Evolutionary conservation across 2,113 vertebrate species (phyloP).

Genomic region (mouse (Mus musculus)): GRCm39 chr9:85110501-85111000

Average conservation of each 20-base stretch:
- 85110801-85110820: background rate
- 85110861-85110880: background rate
- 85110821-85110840: background rate
- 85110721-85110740: background rate
- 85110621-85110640: background rate
- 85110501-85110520: no score
- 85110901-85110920: background rate
- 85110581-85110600: background rate
- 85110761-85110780: no score
- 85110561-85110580: background rate
- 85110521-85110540: background rate
- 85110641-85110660: background rate
- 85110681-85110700: background rate
- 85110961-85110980: background rate
- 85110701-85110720: background rate
- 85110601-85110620: background rate
- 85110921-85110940: background rate
- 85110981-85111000: background rate
- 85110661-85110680: background rate
- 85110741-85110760: background rate
- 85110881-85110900: background rate
- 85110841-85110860: background rate
- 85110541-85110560: background rate
- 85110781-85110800: background rate
- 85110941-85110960: background rate